Evolutionary conservation across 2,888 invertebrate genomes (phyloP), one percentile per base, ranked within the genome.

Genomic region (Chelonus formosanus): DNA sequence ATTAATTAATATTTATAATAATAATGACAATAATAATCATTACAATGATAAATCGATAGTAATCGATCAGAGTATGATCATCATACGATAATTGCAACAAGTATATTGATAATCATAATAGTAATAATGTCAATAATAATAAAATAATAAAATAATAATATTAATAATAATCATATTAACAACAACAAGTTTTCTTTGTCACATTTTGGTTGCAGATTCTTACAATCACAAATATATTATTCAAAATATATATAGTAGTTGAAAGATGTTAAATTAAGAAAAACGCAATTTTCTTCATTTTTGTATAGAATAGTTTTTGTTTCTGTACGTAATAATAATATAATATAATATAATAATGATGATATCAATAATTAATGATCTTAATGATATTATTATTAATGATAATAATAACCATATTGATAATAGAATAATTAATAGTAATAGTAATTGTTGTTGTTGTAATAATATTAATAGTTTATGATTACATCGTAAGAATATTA

Each of bases 131-230:
- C 70, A 71, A 69, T 69, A 69, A 66, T 70, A 70, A 72, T 71
- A 69, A 69, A 70, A 72, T 70, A 69, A 72, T 69, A 72, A 71
- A 71, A 68, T 70, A 72, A 70, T 72, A 67, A 67, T 69, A 74
- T 77, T 80, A 78, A 81, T 80, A 77, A 76, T 80, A 80, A 81
- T 82, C 82, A 83, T 82, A 83, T 81, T 82, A 83, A 83, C 82
- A 83, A 83, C 80, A 83, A 83, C 82, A 83, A 82, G 78, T 81
- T 79, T 82, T 83, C 83, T 83, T 83, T 83, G 83, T 82, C 81
- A 83, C 79, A 82, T 80, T 83, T 83, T 83, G 83, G 83, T 83
- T 83, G 82, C 81, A 82, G 82, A 83, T 83, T 83, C 82, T 82
- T 82, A 83, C 81, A 82, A 83, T 83, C 83, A 83, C 83, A 83